phyloP scores from a whole-genome alignment of 1,140 invertebrate genomes.

The Caenorhabditis remanei region DNA sequence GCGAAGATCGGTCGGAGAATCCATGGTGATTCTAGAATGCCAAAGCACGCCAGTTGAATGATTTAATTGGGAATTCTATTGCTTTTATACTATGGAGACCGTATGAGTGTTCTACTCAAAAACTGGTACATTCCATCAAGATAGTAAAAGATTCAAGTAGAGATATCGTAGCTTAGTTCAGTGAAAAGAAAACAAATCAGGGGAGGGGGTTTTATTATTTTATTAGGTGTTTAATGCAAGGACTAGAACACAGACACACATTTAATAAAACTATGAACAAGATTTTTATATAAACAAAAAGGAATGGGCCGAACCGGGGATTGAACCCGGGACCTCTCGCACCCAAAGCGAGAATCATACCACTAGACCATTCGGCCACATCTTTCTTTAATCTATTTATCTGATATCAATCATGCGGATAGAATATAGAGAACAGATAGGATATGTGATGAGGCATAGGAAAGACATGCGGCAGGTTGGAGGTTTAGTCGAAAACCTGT shows the following conservation, averaged over 20 bases:
- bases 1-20: constrained; percentile 43
- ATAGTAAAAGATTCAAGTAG: constrained; percentile 7
- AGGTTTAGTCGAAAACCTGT: no score
- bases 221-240: neutral
- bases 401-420: no score
- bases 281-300: neutral
- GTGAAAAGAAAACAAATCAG: constrained; percentile 1
- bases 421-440: no score
- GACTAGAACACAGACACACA: neutral
- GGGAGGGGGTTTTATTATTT: neutral
- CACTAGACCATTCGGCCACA: constrained; percentile 71
- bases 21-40: constrained; percentile 16
- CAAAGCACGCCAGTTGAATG: constrained; percentile 33
- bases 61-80: neutral
- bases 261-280: no score
- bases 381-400: no score
- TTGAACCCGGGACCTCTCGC: constrained; percentile 77
- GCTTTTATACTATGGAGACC: neutral
- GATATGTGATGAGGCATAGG: no score
- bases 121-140: constrained; percentile 46
- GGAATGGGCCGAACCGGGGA: constrained; percentile 65
- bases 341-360: constrained; percentile 78
- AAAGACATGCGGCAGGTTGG: no score
- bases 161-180: constrained; percentile 17
- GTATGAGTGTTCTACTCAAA: neutral